These are phyloP conservation scores for Myiozetetes cayanensis DNA, from an alignment of 2,113 vertebrate species.

Conservation along the genomic window DNA sequence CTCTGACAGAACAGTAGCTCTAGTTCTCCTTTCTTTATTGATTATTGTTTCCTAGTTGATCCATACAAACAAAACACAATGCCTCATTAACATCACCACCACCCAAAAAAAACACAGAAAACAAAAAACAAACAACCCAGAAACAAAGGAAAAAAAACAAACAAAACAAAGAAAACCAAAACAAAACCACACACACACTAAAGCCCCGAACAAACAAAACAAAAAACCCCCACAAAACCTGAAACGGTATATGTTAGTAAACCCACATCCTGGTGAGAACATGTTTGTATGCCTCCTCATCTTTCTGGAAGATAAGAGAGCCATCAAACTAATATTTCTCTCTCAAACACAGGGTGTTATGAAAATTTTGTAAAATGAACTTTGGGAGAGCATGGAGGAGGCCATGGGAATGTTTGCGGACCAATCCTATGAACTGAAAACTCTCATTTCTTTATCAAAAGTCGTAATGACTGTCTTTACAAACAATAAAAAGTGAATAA, in stretches of 20 bases:
- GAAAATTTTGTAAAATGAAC: background rate
- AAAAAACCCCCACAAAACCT: background rate
- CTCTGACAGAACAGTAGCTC: background rate
- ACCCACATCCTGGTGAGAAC: background rate
- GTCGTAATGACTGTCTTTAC: background rate
- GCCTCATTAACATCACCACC: background rate
- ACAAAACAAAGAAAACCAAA: too few species aligned
- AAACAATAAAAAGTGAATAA: background rate
- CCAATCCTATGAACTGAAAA: background rate
- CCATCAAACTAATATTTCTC: background rate
- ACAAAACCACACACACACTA: too few species aligned
- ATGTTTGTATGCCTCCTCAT: background rate
- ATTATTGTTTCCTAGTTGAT: background rate
- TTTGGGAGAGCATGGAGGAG: background rate
- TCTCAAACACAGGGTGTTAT: background rate
- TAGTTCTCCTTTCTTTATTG: background rate
- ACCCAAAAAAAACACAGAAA: background rate
- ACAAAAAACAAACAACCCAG: too few species aligned
- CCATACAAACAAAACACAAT: background rate
- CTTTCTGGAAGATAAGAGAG: background rate
- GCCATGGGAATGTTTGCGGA: background rate
- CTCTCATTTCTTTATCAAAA: background rate
- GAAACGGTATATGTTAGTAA: background rate
- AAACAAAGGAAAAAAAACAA: too few species aligned
- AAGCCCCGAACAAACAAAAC: too few species aligned